A percentile compares a stretch with the other conserved stretches of the same genome.
Evolutionary conservation across 2,888 invertebrate genomes (phyloP).

Genomic region (Lottia gigantea): DNA sequence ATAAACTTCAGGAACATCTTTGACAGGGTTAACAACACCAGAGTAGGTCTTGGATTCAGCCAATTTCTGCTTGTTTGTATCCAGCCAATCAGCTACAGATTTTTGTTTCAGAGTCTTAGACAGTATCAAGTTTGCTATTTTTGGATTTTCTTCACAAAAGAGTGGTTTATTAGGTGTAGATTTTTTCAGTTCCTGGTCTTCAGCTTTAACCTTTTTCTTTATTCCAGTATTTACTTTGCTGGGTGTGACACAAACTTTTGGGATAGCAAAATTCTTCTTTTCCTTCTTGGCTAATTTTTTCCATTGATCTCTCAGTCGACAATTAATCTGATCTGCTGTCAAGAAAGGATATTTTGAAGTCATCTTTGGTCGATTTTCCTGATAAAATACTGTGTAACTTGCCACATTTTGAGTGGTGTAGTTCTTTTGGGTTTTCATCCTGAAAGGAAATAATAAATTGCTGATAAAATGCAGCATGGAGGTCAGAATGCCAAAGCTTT

Average conservation of each 20-base stretch:
- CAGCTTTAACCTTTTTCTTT: slow-evolving; percentile 9
- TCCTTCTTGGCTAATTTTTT: slow-evolving; percentile 30
- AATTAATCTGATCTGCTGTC: slow-evolving; percentile 46
- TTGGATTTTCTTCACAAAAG: not conserved
- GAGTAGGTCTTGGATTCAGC: slow-evolving; percentile 18
- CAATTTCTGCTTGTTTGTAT: slow-evolving; percentile 9
- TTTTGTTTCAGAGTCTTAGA: slow-evolving; percentile 7
- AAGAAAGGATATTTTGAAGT: slow-evolving; percentile 48
- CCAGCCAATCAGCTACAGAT: slow-evolving; percentile 20
- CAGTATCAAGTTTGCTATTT: not conserved
- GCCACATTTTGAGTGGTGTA: slow-evolving; percentile 21
- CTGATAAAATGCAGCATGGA: too few relatives aligned
- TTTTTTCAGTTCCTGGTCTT: not conserved
- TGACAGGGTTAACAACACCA: not conserved
- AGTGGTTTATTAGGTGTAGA: not conserved
- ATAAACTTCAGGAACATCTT: slow-evolving; percentile 24
- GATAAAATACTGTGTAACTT: slow-evolving; percentile 32
- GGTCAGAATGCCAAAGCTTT: too few relatives aligned
- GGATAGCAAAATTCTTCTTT: slow-evolving; percentile 34
- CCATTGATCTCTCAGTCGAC: slow-evolving; percentile 49
- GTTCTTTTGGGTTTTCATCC: not conserved
- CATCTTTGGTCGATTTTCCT: slow-evolving; percentile 40
- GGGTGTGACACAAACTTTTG: slow-evolving; percentile 29
- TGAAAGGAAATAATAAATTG: not conserved
- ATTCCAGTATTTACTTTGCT: slow-evolving; percentile 16